Evolutionary conservation across 1,140 invertebrate genomes (phyloP).

Genomic region (Drosophila pseudoananassae): DNA sequence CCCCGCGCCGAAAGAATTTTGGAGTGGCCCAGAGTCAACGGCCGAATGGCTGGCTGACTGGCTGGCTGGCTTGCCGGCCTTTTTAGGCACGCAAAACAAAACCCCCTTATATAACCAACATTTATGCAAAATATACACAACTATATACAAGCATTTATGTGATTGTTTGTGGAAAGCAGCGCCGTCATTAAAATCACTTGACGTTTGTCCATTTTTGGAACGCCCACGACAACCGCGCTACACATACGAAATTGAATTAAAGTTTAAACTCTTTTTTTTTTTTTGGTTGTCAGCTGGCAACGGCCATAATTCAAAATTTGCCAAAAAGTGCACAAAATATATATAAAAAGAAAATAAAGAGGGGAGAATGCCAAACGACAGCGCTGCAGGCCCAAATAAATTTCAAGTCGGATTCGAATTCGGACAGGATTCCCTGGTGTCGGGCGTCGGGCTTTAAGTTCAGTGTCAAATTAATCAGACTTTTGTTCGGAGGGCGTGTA

Average conservation of each 20-base stretch:
- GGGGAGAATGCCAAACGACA: constrained; percentile 1
- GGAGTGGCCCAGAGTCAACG: constrained; percentile 69
- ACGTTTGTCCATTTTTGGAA: constrained; percentile 74
- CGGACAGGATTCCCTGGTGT: constrained; percentile 55
- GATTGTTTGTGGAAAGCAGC: constrained; percentile 23
- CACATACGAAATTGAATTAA: constrained; percentile 70
- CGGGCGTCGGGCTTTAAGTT: constrained; percentile 63
- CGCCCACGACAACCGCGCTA: constrained; percentile 46
- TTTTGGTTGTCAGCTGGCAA: constrained; percentile 5
- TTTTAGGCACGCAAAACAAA: constrained; percentile 77
- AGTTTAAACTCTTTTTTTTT: constrained; percentile 34
- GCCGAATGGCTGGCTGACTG: constrained; percentile 26
- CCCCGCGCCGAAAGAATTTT: constrained; percentile 48
- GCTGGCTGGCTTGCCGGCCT: constrained; percentile 51
- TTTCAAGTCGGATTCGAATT: constrained; percentile 38
- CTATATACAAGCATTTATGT: constrained; percentile 6
- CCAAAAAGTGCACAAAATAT: constrained; percentile 55
- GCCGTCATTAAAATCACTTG: constrained; percentile 72
- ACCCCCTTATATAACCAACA: constrained; percentile 44
- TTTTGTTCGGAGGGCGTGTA: constrained; percentile 60
- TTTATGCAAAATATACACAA: constrained; percentile 21
- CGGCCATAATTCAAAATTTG: constrained; percentile 70
- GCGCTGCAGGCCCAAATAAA: constrained; percentile 53
- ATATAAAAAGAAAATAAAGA: not conserved
- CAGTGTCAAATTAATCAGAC: constrained; percentile 81